Evolutionary conservation across 2,888 invertebrate genomes (phyloP).

Genomic region (Drosophila imparisetae): DNA sequence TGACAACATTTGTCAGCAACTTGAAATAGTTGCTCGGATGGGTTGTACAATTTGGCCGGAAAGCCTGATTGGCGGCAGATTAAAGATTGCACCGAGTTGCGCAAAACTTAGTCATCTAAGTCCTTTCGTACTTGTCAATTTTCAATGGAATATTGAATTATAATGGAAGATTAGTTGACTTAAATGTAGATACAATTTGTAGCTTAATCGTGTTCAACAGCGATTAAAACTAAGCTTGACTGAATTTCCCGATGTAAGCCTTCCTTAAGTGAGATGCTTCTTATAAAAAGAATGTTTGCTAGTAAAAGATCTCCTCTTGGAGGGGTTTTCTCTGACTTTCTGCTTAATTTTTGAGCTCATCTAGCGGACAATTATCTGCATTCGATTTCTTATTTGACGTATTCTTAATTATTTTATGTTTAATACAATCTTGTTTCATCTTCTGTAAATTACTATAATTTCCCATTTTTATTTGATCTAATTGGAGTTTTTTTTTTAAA

Average conservation of each 20-base stretch:
- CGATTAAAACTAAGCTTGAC: neutral
- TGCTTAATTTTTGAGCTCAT: neutral
- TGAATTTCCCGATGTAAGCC: neutral
- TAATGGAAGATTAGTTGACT: neutral
- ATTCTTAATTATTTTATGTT: neutral
- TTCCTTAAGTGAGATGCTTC: neutral
- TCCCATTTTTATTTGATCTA: no score
- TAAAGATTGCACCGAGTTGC: slow-evolving; percentile 14
- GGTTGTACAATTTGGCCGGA: slow-evolving; percentile 3
- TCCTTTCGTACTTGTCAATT: slow-evolving; percentile 15
- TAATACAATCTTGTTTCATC: no score
- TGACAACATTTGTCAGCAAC: slow-evolving; percentile 61
- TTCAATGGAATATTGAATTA: neutral
- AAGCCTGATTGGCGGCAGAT: slow-evolving; percentile 40
- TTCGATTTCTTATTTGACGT: neutral
- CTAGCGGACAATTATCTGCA: neutral
- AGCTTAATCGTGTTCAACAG: neutral
- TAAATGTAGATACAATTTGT: neutral
- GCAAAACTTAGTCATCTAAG: slow-evolving; percentile 3
- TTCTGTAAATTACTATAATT: neutral
- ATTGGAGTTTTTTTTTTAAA: no score
- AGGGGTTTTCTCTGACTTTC: neutral
- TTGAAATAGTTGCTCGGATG: slow-evolving; percentile 24
- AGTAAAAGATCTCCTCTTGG: neutral
- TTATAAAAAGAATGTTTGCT: neutral